phyloP scores from a whole-genome alignment of 2,888 invertebrate genomes.

The Cyrtodaria siliqua region DNA sequence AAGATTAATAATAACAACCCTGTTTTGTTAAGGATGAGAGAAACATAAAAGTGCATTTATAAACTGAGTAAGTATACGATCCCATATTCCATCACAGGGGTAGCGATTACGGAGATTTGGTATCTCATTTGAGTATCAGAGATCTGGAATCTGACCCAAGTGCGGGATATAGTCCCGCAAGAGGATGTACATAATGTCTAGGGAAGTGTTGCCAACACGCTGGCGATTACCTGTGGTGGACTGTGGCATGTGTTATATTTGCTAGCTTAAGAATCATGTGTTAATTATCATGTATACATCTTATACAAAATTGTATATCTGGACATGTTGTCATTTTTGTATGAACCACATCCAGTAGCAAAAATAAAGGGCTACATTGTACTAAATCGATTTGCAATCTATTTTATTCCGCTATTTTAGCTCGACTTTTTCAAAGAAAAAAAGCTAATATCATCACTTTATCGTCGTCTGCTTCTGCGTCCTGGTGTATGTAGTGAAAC shows the following conservation, averaged over 20 bases:
- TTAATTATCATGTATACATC: slow-evolving; percentile 15
- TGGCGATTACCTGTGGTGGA: no score
- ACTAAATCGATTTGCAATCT: slow-evolving; percentile 2
- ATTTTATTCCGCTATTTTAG: no score
- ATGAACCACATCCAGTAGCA: slow-evolving; percentile 51
- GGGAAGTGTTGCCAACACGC: no score
- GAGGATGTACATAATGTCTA: no score
- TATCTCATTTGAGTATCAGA: no score
- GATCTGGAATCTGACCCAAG: no score
- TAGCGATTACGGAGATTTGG: background rate
- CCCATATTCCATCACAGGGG: background rate
- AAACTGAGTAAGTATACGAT: slow-evolving; percentile 2
- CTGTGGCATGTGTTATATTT: background rate
- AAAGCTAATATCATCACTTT: no score
- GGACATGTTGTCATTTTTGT: slow-evolving; percentile 47
- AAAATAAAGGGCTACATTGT: slow-evolving; percentile 38
- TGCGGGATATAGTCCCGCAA: no score
- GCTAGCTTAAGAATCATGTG: slow-evolving; percentile 11
- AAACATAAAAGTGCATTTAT: slow-evolving; percentile 44
- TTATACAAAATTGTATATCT: slow-evolving; percentile 31
- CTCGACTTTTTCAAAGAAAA: no score
- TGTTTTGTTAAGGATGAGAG: slow-evolving; percentile 12
- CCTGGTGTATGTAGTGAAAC: no score
- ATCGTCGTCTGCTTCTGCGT: no score
- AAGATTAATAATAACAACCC: slow-evolving; percentile 25